phyloP scores from a whole-genome alignment of 1,140 invertebrate species.

The Ephestia elutella region DNA sequence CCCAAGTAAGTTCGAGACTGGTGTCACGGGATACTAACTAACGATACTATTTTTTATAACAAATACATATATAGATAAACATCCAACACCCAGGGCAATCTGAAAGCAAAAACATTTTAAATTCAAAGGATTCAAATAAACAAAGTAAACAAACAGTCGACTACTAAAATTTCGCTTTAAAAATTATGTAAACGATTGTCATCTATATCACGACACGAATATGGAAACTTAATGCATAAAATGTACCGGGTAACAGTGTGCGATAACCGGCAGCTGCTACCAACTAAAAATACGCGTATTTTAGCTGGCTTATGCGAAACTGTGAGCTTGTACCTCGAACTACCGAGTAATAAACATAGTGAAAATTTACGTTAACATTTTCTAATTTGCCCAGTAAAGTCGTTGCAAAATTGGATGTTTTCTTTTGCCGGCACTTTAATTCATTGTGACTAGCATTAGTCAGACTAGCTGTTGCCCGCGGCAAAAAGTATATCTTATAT shows the following conservation, averaged over 20 bases:
- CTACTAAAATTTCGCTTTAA: not conserved
- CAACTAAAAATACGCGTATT: conserved; percentile 1
- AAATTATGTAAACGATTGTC: not conserved
- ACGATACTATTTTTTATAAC: too few species aligned
- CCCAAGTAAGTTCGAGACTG: too few species aligned
- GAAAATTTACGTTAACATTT: not conserved
- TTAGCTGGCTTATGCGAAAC: conserved; percentile 4
- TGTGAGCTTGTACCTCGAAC: not conserved
- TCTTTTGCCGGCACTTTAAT: too few species aligned
- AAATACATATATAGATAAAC: too few species aligned
- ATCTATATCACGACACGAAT: conserved; percentile 1
- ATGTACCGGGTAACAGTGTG: not conserved
- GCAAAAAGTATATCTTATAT: too few species aligned
- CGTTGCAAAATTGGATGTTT: too few species aligned
- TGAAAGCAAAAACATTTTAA: too few species aligned
- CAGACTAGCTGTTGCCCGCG: too few species aligned
- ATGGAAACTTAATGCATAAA: conserved; percentile 2
- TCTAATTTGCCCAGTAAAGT: not conserved
- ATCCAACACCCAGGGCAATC: too few species aligned
- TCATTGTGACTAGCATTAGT: too few species aligned
- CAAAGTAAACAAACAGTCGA: not conserved
- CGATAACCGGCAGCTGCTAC: conserved; percentile 8
- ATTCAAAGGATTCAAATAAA: not conserved
- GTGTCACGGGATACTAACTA: too few species aligned
- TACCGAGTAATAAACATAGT: not conserved